These are phyloP conservation scores for Leptinotarsa haldemani DNA, from an alignment of 2,888 invertebrate genomes.

Conservation along the genomic window DNA sequence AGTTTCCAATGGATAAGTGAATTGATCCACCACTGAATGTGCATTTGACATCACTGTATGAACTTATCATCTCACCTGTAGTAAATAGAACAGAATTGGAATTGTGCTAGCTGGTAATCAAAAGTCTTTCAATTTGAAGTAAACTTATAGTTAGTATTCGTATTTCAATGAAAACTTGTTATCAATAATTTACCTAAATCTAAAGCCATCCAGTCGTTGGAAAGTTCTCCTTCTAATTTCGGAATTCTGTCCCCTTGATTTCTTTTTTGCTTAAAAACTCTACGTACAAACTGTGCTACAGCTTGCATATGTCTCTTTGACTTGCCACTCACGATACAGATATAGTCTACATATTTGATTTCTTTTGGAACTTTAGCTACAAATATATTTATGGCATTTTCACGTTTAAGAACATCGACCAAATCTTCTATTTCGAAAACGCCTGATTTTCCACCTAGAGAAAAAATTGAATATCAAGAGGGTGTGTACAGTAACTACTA, in stretches of 20 bases:
- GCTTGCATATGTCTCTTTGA: slow-evolving; percentile 81
- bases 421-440: slow-evolving; percentile 92
- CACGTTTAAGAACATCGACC: slow-evolving; percentile 78
- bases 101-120: no score
- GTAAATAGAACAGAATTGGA: no score
- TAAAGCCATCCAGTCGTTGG: slow-evolving; percentile 87
- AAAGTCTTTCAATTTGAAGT: no score
- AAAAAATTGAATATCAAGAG: not conserved
- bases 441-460: slow-evolving; percentile 82
- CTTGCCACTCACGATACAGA: slow-evolving; percentile 82
- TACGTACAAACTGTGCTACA: slow-evolving; percentile 79
- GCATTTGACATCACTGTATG: no score
- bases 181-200: slow-evolving; percentile 78
- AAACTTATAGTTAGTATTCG: no score
- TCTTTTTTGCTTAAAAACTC: slow-evolving; percentile 80
- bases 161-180: no score
- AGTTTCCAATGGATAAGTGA: no score
- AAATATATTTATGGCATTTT: slow-evolving; percentile 84
- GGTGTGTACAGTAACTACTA: not conserved
- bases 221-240: slow-evolving; percentile 80
- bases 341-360: slow-evolving; percentile 84
- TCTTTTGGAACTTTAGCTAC: slow-evolving; percentile 81
- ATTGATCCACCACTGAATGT: no score
- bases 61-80: no score
- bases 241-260: slow-evolving; percentile 74